Percentiles rank a stretch among this genome's conserved stretches.
Conservation (phyloP, 1,140 invertebrate genomes). For the Drosophila serrata region DNA sequence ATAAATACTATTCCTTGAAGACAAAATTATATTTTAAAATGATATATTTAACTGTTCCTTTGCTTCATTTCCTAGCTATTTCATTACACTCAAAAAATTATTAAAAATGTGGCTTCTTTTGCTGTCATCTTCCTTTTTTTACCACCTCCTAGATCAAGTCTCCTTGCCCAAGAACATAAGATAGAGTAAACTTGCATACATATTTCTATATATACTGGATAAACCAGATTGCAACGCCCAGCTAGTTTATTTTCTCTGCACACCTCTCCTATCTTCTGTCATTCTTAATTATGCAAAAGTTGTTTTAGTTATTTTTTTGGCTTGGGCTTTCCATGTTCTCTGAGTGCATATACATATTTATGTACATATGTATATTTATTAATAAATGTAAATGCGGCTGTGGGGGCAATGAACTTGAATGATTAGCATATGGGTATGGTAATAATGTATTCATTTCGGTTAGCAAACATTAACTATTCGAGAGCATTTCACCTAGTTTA, state of each 20-base stretch:
- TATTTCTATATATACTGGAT: constrained; percentile 49
- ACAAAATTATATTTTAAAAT: neutral
- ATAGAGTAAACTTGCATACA: constrained; percentile 17
- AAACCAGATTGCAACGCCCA: constrained; percentile 56
- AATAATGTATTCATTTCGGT: constrained; percentile 2
- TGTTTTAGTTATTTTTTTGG: constrained; percentile 10
- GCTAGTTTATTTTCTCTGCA: constrained; percentile 43
- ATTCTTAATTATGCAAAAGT: constrained; percentile 52
- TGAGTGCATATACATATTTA: constrained; percentile 4
- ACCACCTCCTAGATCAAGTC: constrained; percentile 5
- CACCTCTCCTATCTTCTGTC: constrained; percentile 8
- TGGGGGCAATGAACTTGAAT: constrained; percentile 59
- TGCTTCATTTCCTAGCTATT: neutral
- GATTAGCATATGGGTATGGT: constrained; percentile 36
- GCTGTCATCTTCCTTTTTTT: neutral
- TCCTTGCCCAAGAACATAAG: neutral
- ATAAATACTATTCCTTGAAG: too few relatives aligned
- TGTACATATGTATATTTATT: constrained; percentile 2
- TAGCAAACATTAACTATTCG: constrained; percentile 1
- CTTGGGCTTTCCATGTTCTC: constrained; percentile 23
- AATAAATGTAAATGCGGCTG: constrained; percentile 20
- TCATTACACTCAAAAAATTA: neutral
- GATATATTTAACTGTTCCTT: neutral
- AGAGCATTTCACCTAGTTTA: neutral
- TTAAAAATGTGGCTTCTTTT: too few relatives aligned